These are phyloP conservation scores for Carcharodon carcharias DNA, from an alignment of 2,797 vertebrate genomes.

Conservation along the genomic window DNA sequence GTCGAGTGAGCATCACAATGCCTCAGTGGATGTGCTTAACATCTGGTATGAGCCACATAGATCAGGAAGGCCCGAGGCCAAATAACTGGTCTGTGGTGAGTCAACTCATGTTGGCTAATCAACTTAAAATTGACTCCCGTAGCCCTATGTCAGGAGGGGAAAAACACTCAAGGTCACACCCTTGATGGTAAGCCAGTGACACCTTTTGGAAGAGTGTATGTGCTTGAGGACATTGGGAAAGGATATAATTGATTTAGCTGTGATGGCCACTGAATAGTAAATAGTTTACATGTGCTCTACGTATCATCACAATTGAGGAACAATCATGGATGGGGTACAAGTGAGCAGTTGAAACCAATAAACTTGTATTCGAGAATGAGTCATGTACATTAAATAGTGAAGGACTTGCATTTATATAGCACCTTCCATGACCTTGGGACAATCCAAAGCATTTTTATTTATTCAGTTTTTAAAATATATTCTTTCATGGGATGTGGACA, in stretches of 20 bases:
- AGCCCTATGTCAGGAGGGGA: background rate
- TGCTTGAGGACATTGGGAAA: background rate
- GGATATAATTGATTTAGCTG: background rate
- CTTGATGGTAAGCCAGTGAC: background rate
- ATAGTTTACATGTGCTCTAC: background rate
- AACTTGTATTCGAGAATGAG: background rate
- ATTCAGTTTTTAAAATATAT: too few species aligned
- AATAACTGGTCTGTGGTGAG: background rate
- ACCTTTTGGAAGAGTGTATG: background rate
- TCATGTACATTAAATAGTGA: background rate
- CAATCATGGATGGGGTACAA: background rate
- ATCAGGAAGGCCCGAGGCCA: background rate
- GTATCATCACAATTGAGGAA: background rate
- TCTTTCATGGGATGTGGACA: too few species aligned
- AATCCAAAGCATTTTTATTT: too few species aligned
- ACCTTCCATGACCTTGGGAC: too few species aligned
- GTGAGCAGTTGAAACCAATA: background rate
- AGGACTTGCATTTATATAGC: too few species aligned
- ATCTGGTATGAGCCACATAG: background rate
- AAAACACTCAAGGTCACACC: background rate
- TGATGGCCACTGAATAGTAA: background rate
- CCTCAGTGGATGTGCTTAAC: background rate
- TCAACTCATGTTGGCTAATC: background rate
- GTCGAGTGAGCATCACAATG: background rate
- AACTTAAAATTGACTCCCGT: background rate